Base-by-base conservation (phyloP, 2,888 invertebrate species). In the Drosophila melanosoma region DNA sequence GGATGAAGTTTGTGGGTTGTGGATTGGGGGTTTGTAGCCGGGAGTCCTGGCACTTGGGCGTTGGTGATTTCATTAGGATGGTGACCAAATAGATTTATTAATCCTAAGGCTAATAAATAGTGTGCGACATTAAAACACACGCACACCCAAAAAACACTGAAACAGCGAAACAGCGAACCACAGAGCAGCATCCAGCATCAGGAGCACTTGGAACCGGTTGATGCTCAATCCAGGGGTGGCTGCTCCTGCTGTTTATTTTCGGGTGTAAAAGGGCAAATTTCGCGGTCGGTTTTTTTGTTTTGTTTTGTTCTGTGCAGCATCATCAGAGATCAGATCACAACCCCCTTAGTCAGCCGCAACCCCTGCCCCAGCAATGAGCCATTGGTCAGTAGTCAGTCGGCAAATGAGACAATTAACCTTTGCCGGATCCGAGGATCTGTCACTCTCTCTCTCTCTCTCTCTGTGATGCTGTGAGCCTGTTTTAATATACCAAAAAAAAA, bases 11-110 rank as follows among this genome's bases (percentile, higher is more conserved):
- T 45, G 26, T 40, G 29, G 29, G 6, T 11, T 17, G 11, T 11
- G 33, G 3, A 15, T 38, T 29, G 64, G 77, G 48, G 58, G n/a
- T 15, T 45, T 26, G 32, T 35, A 56, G 54, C 45, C 36, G 33
- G 49, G 56, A 33, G 56, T 36, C 61, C 53, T 59, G 51, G 53
- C 51, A 54, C 60, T 70, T 48, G 62, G 53, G 79, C 76, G 74
- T 80, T 81, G 81, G 73, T 83, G 89, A 89, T 89, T 89, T 85
- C 84, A 89, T 83, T 89, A 88, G 89, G 87, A 81, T 88, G 92
- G 92, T 91, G 92, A 91, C 92, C 92, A 91, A 92, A 91, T 92
- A 92, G 92, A 92, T 92, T 92, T 91, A 92, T 92, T 92, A 92
- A 92, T 92, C 91, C 91, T 91, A 76, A 81, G 86, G 91, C 91